These are phyloP conservation scores for Anarhynchus alexandrinus DNA, from an alignment of 2,113 vertebrate genomes.

Conservation along the genomic window DNA sequence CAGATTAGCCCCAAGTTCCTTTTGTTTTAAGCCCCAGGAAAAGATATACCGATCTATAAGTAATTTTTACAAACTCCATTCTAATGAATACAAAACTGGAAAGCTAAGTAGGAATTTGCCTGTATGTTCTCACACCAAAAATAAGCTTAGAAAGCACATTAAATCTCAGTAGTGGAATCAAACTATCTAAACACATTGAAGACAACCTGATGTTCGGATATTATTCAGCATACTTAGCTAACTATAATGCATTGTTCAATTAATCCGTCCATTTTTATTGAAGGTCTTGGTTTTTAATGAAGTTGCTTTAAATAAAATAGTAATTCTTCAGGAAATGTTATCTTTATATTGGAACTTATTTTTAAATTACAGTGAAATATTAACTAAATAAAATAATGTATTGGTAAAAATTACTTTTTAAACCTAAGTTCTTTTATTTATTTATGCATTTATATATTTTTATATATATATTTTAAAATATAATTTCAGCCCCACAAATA, in stretches of 20 bases:
- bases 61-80: neutral
- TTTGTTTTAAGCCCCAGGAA: neutral
- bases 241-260: neutral
- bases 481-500: neutral
- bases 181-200: neutral
- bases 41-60: neutral
- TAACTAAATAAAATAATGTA: neutral
- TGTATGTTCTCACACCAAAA: neutral
- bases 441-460: neutral
- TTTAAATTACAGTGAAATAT: neutral
- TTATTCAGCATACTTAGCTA: neutral
- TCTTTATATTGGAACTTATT: neutral
- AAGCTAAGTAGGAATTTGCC: neutral
- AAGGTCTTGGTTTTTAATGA: neutral
- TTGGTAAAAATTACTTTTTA: neutral
- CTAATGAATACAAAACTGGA: neutral
- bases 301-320: neutral
- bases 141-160: neutral
- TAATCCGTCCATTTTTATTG: neutral
- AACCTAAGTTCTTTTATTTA: neutral
- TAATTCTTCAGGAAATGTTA: neutral
- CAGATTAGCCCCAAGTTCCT: rapidly evolving
- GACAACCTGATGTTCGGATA: neutral
- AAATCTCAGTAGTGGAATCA: neutral
- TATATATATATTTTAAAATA: neutral